Base-by-base conservation (phyloP, 2,797 vertebrate genomes). In the Chrosomus eos region DNA sequence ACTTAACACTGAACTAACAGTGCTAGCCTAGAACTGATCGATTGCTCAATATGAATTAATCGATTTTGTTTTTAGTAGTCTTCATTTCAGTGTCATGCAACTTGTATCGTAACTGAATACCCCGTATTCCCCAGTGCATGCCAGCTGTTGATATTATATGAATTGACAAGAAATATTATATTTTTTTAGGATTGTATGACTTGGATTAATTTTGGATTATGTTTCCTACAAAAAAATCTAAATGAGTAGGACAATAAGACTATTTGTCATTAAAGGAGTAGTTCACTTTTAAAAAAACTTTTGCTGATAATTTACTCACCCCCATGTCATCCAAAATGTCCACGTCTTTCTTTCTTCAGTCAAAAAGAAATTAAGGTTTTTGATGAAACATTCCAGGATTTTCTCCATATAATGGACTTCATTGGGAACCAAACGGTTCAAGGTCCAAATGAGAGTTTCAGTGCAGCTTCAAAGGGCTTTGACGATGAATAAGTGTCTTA, bases 21-120 rank as follows among this genome's bases (percentile, higher is more conserved):
- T 64, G 16, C 21, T 2, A 72, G 40, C 31, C 18, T 40, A 60
- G 66, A 71, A 51, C 51, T 53, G 73, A 73, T 75, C 19, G 45
- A 45, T 74, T 40, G 28, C n/a, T 83, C 55, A 28, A 48, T 68
- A 60, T 84, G 64, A 84, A 81, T 48, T 73, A 36, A 26, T 45
- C 26, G 53, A 58, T 58, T 82, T 19, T 67, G 19, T 33, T 18
- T 78, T 28, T 64, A 13, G 23, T 40, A 55, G 16, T 31, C 16
- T 80, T 88, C 28, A 85, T 70, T 77, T 67, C 43, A 66, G 18
- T 51, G 58, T 43, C 26, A 14, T 76, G 45, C 26, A 45, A 60
- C 36, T 40, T 80, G 31, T 80, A 19, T 51, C n/a, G 11, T 26
- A 31, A 68, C 11, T 9, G 21, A 79, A 36, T 67, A 28, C 7